Percentiles rank a stretch among this genome's conserved stretches.
Evolutionary conservation across 2,888 invertebrate species (phyloP).

Genomic region (Andrena hattorfiana): DNA sequence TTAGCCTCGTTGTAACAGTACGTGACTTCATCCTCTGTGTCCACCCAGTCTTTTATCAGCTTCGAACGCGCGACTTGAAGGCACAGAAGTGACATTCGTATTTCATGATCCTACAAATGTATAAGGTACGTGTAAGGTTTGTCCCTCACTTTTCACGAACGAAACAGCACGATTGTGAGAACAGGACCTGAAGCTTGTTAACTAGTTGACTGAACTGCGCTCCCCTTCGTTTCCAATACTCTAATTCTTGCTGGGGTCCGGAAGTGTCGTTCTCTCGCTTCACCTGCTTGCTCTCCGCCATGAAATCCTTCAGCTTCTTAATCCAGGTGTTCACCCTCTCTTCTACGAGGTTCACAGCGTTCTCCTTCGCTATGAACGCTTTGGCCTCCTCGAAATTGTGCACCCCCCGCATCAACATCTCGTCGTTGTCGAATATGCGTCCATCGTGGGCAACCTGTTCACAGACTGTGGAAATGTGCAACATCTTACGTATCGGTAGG

Average conservation of each 20-base stretch:
- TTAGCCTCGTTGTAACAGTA: conserved; percentile 98
- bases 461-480: conserved; percentile 87
- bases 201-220: conserved; percentile 96
- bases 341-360: conserved; percentile 88
- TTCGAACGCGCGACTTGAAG: conserved; percentile 92
- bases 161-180: neutral
- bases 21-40: conserved; percentile 95
- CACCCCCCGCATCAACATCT: conserved; percentile 87
- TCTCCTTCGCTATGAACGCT: conserved; percentile 88
- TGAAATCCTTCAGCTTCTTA: conserved; percentile 90
- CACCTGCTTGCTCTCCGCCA: conserved; percentile 96
- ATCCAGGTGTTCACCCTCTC: conserved; percentile 92
- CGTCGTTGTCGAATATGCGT: conserved; percentile 92
- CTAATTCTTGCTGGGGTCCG: conserved; percentile 97
- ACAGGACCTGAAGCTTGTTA: conserved; percentile 89
- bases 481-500: neutral
- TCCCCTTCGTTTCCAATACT: conserved; percentile 98
- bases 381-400: conserved; percentile 89
- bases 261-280: conserved; percentile 96
- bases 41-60: conserved; percentile 92
- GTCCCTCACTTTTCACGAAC: neutral
- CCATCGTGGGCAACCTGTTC: conserved; percentile 93
- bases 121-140: neutral
- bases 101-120: conserved; percentile 88
- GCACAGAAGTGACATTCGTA: conserved; percentile 91